Base-by-base conservation (phyloP, 2,797 vertebrate species). In the Poeciliopsis infans region DNA sequence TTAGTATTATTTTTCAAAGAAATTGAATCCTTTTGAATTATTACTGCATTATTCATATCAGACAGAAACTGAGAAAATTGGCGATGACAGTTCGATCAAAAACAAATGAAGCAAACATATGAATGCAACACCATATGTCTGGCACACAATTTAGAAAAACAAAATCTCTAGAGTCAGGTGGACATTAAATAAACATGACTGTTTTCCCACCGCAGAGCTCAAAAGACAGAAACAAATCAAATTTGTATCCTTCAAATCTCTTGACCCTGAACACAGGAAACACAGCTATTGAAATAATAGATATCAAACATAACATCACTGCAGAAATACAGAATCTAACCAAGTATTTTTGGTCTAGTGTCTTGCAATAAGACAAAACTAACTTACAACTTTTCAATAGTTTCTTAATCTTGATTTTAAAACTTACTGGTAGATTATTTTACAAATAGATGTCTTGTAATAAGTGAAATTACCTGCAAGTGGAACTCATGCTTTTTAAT, bases 251-350 rank as follows among this genome's bases (percentile, higher is more conserved):
- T 79, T 85, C 77, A 76, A 55, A 71, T 78, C 80, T 64, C 68
- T 3, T 84, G 61, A 79, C 83, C 76, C 77, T 33, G 57, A 39
- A 88, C 78, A 79, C 74, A 31, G 70, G 51, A 25, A 77, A 82
- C 74, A 88, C 31, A 10, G 85, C 85, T 81, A 15, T 53, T 46
- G 68, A 81, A 83, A 87, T 80, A 90, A 87, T 81, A 76, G 84
- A 86, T 79, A n/a, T 4, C 87, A 89, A 82, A 87, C 83, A 88
- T 16, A 86, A 25, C 7, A 51, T 10, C 7, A 3, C 51, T 51
- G 49, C 49, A 51, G 20, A 51, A 51, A 51, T 51, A 23, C 7
- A 2, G 7, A 20, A 49, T 49, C 5, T 51, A 51, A 51, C 49
- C 20, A 53, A 25, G 51, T 10, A 53, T 53, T 10, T 53, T 25